Percentiles rank a stretch among this genome's conserved stretches.
phyloP scores from a whole-genome alignment of 2,797 vertebrate species.

The Tarsius wallacei region DNA sequence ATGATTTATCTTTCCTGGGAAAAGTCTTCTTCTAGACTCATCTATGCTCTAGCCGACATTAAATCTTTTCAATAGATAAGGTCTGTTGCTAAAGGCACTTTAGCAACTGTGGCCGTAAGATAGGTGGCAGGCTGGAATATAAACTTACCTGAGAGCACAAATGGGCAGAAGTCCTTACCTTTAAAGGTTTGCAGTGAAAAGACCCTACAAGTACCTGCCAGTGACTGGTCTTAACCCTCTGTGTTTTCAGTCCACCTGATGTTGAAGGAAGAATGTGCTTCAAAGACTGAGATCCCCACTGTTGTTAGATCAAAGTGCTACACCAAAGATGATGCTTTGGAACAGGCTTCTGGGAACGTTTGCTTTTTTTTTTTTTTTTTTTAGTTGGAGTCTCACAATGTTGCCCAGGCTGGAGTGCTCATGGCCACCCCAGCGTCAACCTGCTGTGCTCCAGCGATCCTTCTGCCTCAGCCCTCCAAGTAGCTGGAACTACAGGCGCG shows the following conservation, averaged over 20 bases:
- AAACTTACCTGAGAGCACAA: not conserved
- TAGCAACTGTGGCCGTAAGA: not conserved
- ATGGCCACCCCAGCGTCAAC: too few relatives aligned
- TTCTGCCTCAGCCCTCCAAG: too few relatives aligned
- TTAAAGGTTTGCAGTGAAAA: constrained; percentile 18
- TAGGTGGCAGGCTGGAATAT: not conserved
- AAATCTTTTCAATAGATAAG: constrained; percentile 14
- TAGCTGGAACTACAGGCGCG: too few relatives aligned
- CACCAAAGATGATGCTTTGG: constrained; percentile 22
- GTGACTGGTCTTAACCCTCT: not conserved
- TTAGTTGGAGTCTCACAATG: too few relatives aligned
- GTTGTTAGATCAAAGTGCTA: constrained; percentile 64
- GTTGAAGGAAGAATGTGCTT: constrained; percentile 11
- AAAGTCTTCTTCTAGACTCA: constrained; percentile 13
- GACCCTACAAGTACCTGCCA: not conserved
- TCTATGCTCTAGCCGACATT: constrained; percentile 11
- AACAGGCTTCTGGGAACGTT: constrained; percentile 30
- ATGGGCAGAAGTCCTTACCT: constrained; percentile 37
- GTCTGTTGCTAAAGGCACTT: constrained; percentile 20
- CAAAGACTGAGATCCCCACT: constrained; percentile 63
- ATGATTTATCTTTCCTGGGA: constrained; percentile 5
- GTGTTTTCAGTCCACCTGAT: constrained; percentile 55
- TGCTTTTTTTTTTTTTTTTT: not conserved
- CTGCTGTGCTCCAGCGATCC: too few relatives aligned
- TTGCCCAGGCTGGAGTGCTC: too few relatives aligned